A percentile compares a stretch with the other conserved stretches of the same genome.
These are phyloP conservation scores for Microcebus jonahi DNA, from an alignment of 2,113 vertebrate genomes.

Conservation along the genomic window DNA sequence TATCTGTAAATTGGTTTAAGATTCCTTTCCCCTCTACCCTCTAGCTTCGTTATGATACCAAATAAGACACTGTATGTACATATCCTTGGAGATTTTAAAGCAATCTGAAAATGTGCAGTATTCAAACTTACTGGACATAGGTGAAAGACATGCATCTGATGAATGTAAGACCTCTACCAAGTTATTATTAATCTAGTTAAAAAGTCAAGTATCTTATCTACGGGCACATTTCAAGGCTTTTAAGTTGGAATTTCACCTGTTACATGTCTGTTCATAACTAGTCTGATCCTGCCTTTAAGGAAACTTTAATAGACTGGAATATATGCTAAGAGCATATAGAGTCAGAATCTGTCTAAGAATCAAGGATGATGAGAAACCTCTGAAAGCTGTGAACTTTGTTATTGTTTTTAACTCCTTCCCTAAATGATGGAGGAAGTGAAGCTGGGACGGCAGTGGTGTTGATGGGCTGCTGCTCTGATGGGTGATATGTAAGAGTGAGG, in stretches of 20 bases:
- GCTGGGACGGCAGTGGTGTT: background rate
- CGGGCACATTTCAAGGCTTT: background rate
- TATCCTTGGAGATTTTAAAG: background rate
- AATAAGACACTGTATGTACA: background rate
- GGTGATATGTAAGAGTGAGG: background rate
- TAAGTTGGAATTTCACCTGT: conserved; percentile 8
- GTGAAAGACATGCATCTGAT: background rate
- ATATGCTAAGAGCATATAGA: background rate
- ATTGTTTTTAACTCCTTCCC: background rate
- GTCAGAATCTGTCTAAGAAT: background rate
- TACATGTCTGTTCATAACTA: conserved; percentile 26
- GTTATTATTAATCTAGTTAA: conserved; percentile 2
- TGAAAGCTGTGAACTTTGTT: background rate
- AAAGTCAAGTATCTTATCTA: background rate
- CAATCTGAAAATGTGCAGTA: background rate
- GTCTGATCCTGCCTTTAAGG: background rate
- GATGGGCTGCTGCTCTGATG: background rate
- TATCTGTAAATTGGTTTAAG: background rate
- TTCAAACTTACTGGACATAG: background rate
- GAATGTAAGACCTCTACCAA: background rate
- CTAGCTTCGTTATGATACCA: background rate
- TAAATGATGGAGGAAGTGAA: background rate
- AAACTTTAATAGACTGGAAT: conserved; percentile 5
- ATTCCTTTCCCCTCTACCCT: background rate
- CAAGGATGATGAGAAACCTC: background rate